phyloP scores from a whole-genome alignment of 2,113 vertebrate genomes.

The Ictidomys tridecemlineatus region DNA sequence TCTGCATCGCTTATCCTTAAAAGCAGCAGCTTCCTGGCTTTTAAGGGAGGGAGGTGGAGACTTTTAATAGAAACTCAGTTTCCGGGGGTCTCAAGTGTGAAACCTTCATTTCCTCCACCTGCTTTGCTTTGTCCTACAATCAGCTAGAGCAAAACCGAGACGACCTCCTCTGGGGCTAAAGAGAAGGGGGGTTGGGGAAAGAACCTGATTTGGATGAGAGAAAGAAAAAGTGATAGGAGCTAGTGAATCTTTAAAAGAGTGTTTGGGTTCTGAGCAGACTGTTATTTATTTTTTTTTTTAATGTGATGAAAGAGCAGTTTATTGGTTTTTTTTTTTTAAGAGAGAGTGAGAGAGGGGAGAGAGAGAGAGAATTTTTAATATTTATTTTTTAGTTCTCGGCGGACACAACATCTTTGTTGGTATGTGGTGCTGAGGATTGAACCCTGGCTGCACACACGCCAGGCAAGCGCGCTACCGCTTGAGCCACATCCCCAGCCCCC shows the following conservation, averaged over 20 bases:
- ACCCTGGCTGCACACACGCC: too few species aligned
- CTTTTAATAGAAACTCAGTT: conserved; percentile 75
- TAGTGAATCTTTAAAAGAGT: conserved; percentile 18
- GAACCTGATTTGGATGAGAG: conserved; percentile 54
- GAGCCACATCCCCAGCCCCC: too few species aligned
- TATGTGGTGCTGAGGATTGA: too few species aligned
- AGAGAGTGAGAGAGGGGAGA: too few species aligned
- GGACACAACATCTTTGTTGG: too few species aligned
- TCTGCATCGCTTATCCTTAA: conserved; percentile 72
- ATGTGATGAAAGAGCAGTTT: too few species aligned
- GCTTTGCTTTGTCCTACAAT: conserved; percentile 74
- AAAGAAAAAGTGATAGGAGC: conserved; percentile 52
- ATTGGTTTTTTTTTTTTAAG: too few species aligned
- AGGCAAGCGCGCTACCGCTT: too few species aligned
- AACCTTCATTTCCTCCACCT: conserved; percentile 79
- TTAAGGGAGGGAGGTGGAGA: conserved; percentile 61
- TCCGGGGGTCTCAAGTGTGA: conserved; percentile 76
- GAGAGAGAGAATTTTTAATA: too few species aligned
- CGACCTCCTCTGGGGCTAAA: conserved; percentile 53
- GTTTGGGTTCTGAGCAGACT: conserved; percentile 38
- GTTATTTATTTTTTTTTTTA: too few species aligned
- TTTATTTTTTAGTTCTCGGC: too few species aligned
- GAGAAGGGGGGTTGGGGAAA: conserved; percentile 31
- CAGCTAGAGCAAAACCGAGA: conserved; percentile 63
- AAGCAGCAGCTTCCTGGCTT: conserved; percentile 70